These are phyloP conservation scores for Melipona bicolor DNA, from an alignment of 2,888 invertebrate genomes.

Conservation along the genomic window DNA sequence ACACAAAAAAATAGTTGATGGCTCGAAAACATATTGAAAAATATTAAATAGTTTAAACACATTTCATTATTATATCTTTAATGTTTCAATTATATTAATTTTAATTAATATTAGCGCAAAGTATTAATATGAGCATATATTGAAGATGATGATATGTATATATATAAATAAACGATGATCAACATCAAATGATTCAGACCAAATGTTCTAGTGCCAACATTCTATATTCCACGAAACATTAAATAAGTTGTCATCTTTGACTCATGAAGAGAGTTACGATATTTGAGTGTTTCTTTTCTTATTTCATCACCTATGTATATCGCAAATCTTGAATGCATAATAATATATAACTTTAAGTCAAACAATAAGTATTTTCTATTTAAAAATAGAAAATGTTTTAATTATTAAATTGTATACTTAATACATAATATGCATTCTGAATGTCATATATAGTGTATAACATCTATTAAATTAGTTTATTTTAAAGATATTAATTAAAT, in stretches of 20 bases:
- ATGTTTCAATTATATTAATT: neutral
- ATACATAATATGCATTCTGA: neutral
- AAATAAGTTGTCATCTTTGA: slow-evolving; percentile 42
- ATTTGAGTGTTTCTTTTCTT: slow-evolving; percentile 48
- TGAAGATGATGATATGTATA: neutral
- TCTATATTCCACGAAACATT: slow-evolving; percentile 38
- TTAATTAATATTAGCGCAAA: neutral
- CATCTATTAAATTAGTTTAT: neutral
- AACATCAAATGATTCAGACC: slow-evolving; percentile 41
- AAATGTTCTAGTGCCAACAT: slow-evolving; percentile 22
- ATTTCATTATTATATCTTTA: neutral
- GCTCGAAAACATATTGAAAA: no score
- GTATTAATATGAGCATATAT: neutral
- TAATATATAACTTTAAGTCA: neutral
- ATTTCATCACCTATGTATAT: slow-evolving; percentile 23
- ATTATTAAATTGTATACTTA: neutral
- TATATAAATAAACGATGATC: slow-evolving; percentile 48
- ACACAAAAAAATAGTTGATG: no score
- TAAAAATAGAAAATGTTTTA: neutral
- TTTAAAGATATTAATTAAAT: neutral
- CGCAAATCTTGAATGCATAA: neutral
- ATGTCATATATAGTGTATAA: neutral
- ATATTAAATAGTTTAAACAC: neutral
- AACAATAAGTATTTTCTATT: neutral
- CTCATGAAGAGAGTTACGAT: slow-evolving; percentile 29